phyloP scores from a whole-genome alignment of 2,113 vertebrate species.

The Dinomys branickii region DNA sequence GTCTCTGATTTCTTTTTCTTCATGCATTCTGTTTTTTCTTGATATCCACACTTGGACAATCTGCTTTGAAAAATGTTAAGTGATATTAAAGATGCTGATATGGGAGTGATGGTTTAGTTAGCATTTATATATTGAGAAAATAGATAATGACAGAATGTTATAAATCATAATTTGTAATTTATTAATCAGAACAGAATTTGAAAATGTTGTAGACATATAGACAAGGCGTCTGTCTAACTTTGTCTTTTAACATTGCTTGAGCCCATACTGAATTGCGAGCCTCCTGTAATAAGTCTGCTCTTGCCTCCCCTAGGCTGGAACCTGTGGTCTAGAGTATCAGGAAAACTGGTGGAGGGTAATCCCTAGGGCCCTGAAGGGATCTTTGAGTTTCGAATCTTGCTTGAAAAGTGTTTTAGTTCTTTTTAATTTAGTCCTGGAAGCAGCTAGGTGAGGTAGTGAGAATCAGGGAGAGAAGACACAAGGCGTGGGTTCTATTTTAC shows the following conservation, averaged over 20 bases:
- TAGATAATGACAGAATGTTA: background rate
- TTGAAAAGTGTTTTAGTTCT: background rate
- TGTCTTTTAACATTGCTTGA: background rate
- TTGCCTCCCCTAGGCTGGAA: background rate
- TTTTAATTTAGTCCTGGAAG: background rate
- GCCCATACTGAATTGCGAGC: background rate
- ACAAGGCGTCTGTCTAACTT: background rate
- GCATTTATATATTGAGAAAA: background rate
- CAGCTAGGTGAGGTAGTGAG: background rate
- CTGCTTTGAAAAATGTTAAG: constrained; percentile 43
- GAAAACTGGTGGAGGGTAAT: background rate
- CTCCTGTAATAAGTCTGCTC: background rate
- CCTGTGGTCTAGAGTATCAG: background rate
- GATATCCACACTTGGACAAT: background rate
- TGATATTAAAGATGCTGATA: background rate
- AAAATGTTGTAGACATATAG: background rate
- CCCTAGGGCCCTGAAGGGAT: background rate
- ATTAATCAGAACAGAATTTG: background rate
- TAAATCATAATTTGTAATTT: background rate
- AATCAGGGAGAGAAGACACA: background rate
- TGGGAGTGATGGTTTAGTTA: background rate
- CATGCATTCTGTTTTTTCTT: background rate
- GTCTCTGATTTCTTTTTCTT: background rate
- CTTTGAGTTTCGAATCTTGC: background rate
- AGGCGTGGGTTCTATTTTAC: background rate